Base-by-base conservation (phyloP, 2,113 vertebrate species). In the Propithecus coquereli region DNA sequence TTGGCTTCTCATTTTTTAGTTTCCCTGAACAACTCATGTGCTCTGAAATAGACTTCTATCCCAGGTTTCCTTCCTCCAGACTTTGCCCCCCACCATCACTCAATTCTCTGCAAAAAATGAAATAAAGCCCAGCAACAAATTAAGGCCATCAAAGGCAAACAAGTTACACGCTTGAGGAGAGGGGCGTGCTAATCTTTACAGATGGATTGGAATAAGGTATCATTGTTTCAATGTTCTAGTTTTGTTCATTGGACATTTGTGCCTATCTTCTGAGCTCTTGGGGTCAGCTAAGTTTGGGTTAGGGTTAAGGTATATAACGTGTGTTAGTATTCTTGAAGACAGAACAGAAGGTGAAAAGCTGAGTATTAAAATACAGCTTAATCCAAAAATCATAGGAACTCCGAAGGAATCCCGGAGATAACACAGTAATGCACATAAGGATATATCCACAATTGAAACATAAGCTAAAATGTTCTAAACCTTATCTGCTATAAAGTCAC, bases 121-220 rank as follows among this genome's bases (percentile, higher is more conserved):
- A 82, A 59, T 40, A 87, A 83, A 90, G 66, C 30, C 47, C 32
- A 73, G 54, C 54, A 65, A 73, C 73, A 93, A 37, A 92, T 30
- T 43, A 89, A 91, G 25, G 18, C 54, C 54, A 79, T 90, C 70
- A 85, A 92, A 94, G 37, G 40, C 82, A 94, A 96, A 90, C 37
- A 92, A 77, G 68, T 66, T 86, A 68, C 6, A 85, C 23, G 14
- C 18, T 79, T 89, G 73, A 89, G 68, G 83, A 95, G 92, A 90
- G 17, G 16, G 12, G 34, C 45, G 65, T 13, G 22, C 34, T 86
- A 61, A 82, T 70, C 30, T 70, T 82, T 43, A 94, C 50, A 45
- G 25, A 27, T 77, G 16, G 8, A 32, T 27, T 45, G 10, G n/a
- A 92, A 57, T 84, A 85, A 95, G 61, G 11, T 22, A 32, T 43